Evolutionary conservation across 2,113 vertebrate genomes (phyloP).

Genomic region (Pseudorasbora parva): DNA sequence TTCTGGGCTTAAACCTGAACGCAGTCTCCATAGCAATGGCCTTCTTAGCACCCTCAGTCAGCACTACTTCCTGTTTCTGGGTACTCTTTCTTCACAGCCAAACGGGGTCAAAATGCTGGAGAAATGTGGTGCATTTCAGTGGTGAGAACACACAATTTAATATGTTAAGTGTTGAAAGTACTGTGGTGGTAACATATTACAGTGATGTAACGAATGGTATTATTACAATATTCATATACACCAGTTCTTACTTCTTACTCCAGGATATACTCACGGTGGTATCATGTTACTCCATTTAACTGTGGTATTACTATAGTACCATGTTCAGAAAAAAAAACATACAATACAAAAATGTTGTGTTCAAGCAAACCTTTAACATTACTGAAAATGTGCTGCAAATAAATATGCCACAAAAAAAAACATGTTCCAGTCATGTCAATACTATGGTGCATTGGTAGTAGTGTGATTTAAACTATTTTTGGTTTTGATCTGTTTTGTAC

Average conservation of each 20-base stretch:
- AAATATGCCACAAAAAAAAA: background rate
- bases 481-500: background rate
- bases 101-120: slow-evolving; percentile 87
- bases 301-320: background rate
- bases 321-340: background rate
- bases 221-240: background rate
- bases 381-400: background rate
- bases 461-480: background rate
- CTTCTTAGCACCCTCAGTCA: slow-evolving; percentile 86
- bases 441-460: background rate
- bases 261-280: too few species aligned
- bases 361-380: background rate
- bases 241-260: too few species aligned
- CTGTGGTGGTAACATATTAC: too few species aligned
- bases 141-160: slow-evolving; percentile 69
- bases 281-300: too few species aligned
- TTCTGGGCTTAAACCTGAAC: slow-evolving; percentile 82
- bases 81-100: slow-evolving; percentile 85
- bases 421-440: too few species aligned
- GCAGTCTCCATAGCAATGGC: slow-evolving; percentile 85
- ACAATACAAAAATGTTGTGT: background rate
- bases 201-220: too few species aligned
- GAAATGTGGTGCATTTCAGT: slow-evolving; percentile 87
- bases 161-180: background rate
- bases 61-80: slow-evolving; percentile 88